These are phyloP conservation scores for Drosophila longiperda DNA, from an alignment of 2,888 invertebrate genomes.

Conservation along the genomic window DNA sequence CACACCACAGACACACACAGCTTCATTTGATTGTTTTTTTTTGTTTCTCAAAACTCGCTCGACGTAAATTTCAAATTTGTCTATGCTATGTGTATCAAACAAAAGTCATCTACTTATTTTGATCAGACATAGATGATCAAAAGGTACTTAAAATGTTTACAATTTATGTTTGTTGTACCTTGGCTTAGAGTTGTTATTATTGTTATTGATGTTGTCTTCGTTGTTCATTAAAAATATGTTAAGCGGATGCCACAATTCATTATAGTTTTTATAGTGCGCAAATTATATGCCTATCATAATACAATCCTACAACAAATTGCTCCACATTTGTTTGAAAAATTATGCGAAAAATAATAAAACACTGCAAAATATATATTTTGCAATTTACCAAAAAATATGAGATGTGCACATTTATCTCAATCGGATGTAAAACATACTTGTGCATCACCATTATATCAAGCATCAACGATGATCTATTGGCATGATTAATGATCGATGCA, in stretches of 20 bases:
- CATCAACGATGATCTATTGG: slow-evolving; percentile 11
- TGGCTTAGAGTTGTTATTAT: slow-evolving; percentile 39
- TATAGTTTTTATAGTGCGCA: slow-evolving; percentile 57
- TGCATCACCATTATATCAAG: slow-evolving; percentile 18
- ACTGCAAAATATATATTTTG: background rate
- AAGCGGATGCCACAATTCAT: slow-evolving; percentile 49
- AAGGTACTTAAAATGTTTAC: slow-evolving; percentile 28
- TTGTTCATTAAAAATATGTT: slow-evolving; percentile 60
- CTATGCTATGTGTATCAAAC: slow-evolving; percentile 57
- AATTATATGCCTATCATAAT: slow-evolving; percentile 46
- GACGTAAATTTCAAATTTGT: slow-evolving; percentile 46
- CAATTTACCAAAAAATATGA: background rate
- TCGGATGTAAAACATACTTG: slow-evolving; percentile 11
- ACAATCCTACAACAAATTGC: background rate
- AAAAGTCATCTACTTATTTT: slow-evolving; percentile 23
- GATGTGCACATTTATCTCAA: slow-evolving; percentile 28
- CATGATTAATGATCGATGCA: slow-evolving; percentile 49
- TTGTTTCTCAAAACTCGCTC: slow-evolving; percentile 42
- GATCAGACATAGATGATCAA: slow-evolving; percentile 11
- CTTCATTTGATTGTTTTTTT: slow-evolving; percentile 20
- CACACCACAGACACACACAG: slow-evolving; percentile 4
- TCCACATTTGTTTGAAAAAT: background rate
- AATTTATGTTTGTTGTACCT: slow-evolving; percentile 29
- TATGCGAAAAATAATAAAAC: background rate
- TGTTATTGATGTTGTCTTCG: slow-evolving; percentile 33